A percentile compares a stretch with the other conserved stretches of the same genome.
These are phyloP conservation scores for Drosophila mimetica DNA, from an alignment of 2,888 invertebrate genomes.

Conservation along the genomic window DNA sequence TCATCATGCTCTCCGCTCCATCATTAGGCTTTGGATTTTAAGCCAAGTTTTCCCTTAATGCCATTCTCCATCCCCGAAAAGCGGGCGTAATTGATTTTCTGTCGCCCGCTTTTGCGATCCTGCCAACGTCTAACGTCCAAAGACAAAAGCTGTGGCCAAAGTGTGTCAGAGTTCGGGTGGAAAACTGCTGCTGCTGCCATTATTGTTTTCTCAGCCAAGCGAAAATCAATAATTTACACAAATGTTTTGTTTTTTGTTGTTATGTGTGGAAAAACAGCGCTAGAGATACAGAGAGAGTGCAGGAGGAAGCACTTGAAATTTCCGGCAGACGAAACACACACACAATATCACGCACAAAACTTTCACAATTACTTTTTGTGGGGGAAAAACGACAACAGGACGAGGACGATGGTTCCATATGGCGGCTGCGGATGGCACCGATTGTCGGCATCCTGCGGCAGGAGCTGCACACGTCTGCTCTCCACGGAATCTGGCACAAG, in stretches of 20 bases:
- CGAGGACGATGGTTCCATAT: conserved; percentile 58
- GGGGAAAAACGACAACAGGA: conserved; percentile 20
- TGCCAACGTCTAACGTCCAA: conserved; percentile 6
- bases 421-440: conserved; percentile 46
- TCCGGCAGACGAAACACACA: conserved; percentile 60
- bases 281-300: neutral
- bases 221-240: conserved; percentile 75
- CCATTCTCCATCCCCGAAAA: conserved; percentile 34
- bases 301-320: conserved; percentile 73
- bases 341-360: conserved; percentile 26
- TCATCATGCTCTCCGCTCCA: neutral
- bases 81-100: conserved; percentile 70
- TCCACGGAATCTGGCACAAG: conserved; percentile 68
- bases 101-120: conserved; percentile 46
- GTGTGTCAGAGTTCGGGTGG: conserved; percentile 60
- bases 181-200: conserved; percentile 29
- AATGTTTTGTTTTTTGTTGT: conserved; percentile 58
- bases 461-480: conserved; percentile 63
- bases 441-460: conserved; percentile 35
- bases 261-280: conserved; percentile 1
- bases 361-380: conserved; percentile 62
- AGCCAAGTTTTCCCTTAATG: conserved; percentile 71
- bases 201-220: conserved; percentile 52
- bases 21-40: conserved; percentile 45
- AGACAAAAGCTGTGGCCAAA: conserved; percentile 46